A percentile compares a stretch with the other conserved stretches of the same genome.
phyloP scores from a whole-genome alignment of 2,797 vertebrate genomes.

The Rhynchonycteris naso region DNA sequence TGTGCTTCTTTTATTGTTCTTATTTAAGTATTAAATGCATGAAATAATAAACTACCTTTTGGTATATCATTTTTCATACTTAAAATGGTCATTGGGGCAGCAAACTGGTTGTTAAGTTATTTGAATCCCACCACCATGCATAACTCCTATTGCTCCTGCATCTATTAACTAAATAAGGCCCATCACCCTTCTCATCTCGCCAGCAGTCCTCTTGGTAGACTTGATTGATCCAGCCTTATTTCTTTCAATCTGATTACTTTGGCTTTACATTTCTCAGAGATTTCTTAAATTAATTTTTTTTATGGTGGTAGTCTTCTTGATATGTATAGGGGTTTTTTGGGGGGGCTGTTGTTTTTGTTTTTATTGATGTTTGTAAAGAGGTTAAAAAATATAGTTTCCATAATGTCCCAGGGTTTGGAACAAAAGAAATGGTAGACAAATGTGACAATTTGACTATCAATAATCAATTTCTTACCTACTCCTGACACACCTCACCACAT shows the following conservation, averaged over 20 bases:
- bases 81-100: no score
- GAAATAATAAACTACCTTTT: no score
- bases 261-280: neutral
- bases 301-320: neutral
- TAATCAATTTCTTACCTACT: neutral
- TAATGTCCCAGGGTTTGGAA: neutral
- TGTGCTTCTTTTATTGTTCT: no score
- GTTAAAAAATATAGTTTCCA: neutral
- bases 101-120: no score
- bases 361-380: neutral
- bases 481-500: neutral
- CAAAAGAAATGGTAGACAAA: neutral
- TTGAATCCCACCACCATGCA: no score
- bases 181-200: neutral
- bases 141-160: neutral
- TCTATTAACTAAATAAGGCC: neutral
- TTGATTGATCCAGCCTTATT: neutral
- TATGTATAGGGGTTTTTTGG: no score
- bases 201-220: neutral
- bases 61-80: no score
- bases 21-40: no score
- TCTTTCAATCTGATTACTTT: neutral
- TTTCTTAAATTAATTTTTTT: neutral
- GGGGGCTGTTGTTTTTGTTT: neutral
- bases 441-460: neutral